Conservation (phyloP, 2,888 invertebrate genomes). For the Nephrocerus scutellatus region DNA sequence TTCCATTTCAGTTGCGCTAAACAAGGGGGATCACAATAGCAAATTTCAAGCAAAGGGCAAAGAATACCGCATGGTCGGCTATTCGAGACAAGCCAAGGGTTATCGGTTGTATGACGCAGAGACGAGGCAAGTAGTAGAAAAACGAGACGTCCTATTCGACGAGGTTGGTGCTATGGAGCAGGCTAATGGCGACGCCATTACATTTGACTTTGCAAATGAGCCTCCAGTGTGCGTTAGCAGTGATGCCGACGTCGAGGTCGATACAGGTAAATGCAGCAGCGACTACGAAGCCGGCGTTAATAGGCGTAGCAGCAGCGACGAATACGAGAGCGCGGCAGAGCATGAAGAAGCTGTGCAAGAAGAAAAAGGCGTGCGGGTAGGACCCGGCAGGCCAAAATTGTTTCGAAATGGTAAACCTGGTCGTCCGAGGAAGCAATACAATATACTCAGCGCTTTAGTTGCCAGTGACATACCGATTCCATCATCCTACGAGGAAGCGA, state of each 20-base stretch:
- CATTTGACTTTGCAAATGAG: no score
- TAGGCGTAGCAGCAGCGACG: no score
- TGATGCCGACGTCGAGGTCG: no score
- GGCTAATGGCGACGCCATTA: no score
- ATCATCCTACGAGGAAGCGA: constrained; percentile 13
- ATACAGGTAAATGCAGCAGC: no score
- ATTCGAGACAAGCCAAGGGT: constrained; percentile 3
- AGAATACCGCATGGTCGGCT: constrained; percentile 15
- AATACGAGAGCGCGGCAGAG: no score
- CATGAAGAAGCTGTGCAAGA: no score
- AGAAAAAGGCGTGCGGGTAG: constrained; percentile 9
- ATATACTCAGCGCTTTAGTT: constrained; percentile 13
- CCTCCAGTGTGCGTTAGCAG: no score
- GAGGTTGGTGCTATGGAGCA: no score
- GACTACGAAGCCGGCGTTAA: no score
- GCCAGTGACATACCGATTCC: constrained; percentile 12
- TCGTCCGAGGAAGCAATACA: constrained; percentile 17
- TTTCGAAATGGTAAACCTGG: constrained; percentile 18
- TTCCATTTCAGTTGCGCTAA: constrained; percentile 7
- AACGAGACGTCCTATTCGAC: no score
- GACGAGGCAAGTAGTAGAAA: no score
- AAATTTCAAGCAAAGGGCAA: constrained; percentile 13
- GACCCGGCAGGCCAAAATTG: constrained; percentile 17
- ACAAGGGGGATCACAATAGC: constrained; percentile 6
- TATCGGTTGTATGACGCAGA: constrained; percentile 10